Evolutionary conservation across 2,113 vertebrate species (phyloP), one percentile per base, ranked within the genome.

Genomic region (Macroglossus sobrinus): DNA sequence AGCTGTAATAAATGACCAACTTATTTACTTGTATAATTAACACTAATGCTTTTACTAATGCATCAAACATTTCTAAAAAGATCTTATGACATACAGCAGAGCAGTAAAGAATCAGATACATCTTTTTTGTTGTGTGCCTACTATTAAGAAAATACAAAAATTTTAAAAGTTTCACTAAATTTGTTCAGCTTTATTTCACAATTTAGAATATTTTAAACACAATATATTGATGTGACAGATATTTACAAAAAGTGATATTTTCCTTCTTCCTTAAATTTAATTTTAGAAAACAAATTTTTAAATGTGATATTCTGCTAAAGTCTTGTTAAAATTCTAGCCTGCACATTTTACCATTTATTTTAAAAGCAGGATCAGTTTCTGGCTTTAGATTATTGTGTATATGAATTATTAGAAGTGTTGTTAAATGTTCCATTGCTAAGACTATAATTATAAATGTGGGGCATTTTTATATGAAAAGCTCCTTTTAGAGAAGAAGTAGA

Each of bases 401-500:
- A 28, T 89, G 35, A 91, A n/a, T 93, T 80, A 76, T 69, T 93
- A 33, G 30, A 95, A 57, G 1, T 21, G 19, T 59, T 66, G 15
- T 50, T 82, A 85, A 91, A 84, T 33, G 13, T 61, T 82, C 22
- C 16, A 40, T 75, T 95, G 3, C 24, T 84, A 68, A 78, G 35
- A n/a, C 40, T 47, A 26, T 91, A 84, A 87, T 88, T 93, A 84
- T 59, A 71, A 88, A 84, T 2, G 15, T 19, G 10, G 24, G 66
- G 12, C 12, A 22, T 47, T 88, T 93, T 88, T 21, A 7, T 5
- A 40, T 84, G 19, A 76, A 87, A 74, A 90, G 22, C 11, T 92
- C 26, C 10, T 75, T 94, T 95, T 61, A 68, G 6, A 74, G 59
- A 59, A 92, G 15, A 93, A 81, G 26, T 91, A 80, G 88, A 80